phyloP scores from a whole-genome alignment of 2,113 vertebrate genomes.

The Amblyopsis rosae region DNA sequence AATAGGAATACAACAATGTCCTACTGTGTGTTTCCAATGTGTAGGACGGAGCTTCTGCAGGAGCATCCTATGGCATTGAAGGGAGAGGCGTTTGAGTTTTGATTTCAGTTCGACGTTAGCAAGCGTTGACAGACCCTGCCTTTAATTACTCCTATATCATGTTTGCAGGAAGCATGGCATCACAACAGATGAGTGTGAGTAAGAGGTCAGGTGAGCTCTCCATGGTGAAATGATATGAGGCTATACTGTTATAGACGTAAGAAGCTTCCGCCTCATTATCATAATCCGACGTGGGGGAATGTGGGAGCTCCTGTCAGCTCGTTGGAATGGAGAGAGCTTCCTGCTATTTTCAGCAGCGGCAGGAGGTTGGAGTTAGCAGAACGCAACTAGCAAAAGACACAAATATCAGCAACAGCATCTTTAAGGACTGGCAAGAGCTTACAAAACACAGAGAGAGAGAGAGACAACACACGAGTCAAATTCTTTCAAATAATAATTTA shows the following conservation, averaged over 20 bases:
- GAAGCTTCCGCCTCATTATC: not conserved
- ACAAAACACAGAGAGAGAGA: not conserved
- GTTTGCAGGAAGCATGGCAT: too few relatives aligned
- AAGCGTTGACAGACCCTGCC: too few relatives aligned
- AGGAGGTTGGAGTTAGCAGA: slow-evolving; percentile 1
- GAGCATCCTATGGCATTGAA: too few relatives aligned
- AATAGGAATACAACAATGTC: too few relatives aligned
- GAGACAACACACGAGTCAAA: not conserved
- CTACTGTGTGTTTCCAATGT: too few relatives aligned
- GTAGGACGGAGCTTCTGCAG: too few relatives aligned
- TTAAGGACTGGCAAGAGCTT: not conserved
- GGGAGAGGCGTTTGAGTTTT: too few relatives aligned
- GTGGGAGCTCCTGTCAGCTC: not conserved
- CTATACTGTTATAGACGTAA: too few relatives aligned
- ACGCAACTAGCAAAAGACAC: not conserved
- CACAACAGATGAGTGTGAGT: not conserved
- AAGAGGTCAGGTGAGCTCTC: not conserved
- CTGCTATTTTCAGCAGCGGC: not conserved
- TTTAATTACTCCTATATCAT: too few relatives aligned
- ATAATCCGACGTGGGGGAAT: not conserved
- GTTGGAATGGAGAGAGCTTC: not conserved
- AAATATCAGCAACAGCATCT: too few relatives aligned
- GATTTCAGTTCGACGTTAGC: too few relatives aligned
- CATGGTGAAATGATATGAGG: not conserved
- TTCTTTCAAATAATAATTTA: too few relatives aligned